Evolutionary conservation across 92 coral and sea anemone species (phyloP), one percentile per base, ranked within the genome.

Genomic region (Palythoa heliodiscus): DNA sequence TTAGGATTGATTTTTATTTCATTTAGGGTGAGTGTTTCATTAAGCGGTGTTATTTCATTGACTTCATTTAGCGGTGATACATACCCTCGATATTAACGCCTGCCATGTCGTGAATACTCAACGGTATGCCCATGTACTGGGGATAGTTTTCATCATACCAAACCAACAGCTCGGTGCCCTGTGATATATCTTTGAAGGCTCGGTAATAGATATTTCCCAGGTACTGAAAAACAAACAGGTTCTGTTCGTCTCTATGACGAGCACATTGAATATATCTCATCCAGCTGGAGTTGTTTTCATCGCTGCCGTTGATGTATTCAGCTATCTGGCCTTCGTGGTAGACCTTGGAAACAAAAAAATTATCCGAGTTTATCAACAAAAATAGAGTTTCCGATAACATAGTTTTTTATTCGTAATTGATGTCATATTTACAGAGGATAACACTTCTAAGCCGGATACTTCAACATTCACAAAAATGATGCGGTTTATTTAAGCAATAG

Each of bases 241-340:
- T 96, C 71, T 96, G 99, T 23, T 96, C 99, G 47, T 79, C 89
- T 54, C 87, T 93, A 78, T 91, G 90, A 0, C 99, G 95, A 12
- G 99, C 99, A 82, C 99, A 96, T 4, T 95, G 95, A 58, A 96
- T 95, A 54, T 91, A 96, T 22, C 98, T 78, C 99, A 96, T 96
- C 99, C 99, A 96, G 78, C 99, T 96, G 11, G 99, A 94, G 5
- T 79, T 29, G 22, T 84, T 91, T 83, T 91, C 92, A 74, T 96
- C 99, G 70, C 98, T 94, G 4, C 98, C 99, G 23, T 96, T 98
- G 8, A 96, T 87, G 73, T 82, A 96, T 71, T 76, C 90, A 7
- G 91, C 87, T 13, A 92, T 86, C 17, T 91, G 88, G 60, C 93
- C 91, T 38, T 92, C 90, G 5, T 89, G 92, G 86, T 89, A 96